These are phyloP conservation scores for Platycheirus albimanus DNA, from an alignment of 2,888 invertebrate species.

Conservation along the genomic window DNA sequence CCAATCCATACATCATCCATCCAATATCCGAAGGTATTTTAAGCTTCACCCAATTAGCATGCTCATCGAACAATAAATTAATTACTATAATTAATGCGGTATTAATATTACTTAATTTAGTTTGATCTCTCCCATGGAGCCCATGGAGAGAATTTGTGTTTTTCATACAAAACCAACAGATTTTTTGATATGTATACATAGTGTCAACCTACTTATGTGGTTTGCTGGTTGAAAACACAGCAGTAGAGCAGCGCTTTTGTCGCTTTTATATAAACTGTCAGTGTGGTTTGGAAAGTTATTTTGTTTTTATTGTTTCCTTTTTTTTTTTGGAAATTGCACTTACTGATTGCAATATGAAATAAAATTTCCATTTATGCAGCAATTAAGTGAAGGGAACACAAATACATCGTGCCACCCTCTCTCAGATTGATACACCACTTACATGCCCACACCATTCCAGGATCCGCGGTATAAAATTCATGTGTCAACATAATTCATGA, in stretches of 20 bases:
- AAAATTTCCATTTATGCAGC: conserved; percentile 28
- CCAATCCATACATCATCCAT: conserved; percentile 16
- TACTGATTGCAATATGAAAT: conserved; percentile 26
- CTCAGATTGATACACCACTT: background rate
- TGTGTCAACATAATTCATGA: conserved; percentile 59
- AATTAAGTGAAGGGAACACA: background rate
- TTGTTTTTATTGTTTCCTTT: background rate
- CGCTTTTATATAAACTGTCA: conserved; percentile 3
- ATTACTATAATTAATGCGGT: conserved; percentile 81
- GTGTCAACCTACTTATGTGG: too few species aligned
- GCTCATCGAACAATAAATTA: conserved; percentile 78
- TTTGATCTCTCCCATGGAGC: conserved; percentile 3
- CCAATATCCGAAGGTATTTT: conserved; percentile 48
- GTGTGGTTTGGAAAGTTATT: background rate
- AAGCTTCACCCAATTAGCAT: conserved; percentile 66
- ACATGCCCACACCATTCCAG: background rate
- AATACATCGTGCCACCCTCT: background rate
- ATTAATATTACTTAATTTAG: conserved; percentile 81
- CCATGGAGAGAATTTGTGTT: conserved; percentile 5
- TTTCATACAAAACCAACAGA: background rate
- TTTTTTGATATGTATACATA: conserved; percentile 1
- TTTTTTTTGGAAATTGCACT: conserved; percentile 4
- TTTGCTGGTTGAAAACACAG: conserved; percentile 10
- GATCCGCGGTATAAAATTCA: background rate
- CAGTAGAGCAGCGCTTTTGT: background rate